These are phyloP conservation scores for Parus major DNA, from an alignment of 2,113 vertebrate species.

Conservation along the genomic window DNA sequence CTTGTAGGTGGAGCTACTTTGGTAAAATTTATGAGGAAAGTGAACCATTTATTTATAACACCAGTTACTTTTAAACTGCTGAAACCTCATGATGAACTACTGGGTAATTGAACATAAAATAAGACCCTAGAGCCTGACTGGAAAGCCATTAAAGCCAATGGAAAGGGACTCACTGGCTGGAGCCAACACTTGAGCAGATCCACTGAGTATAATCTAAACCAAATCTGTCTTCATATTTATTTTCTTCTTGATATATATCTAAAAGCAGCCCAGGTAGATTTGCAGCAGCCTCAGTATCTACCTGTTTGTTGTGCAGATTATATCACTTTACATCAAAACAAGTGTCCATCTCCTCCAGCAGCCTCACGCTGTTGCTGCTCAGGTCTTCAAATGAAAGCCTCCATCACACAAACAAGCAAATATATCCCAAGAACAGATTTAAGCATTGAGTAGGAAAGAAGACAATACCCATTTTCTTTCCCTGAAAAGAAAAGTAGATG, in stretches of 20 bases:
- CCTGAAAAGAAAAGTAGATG: not conserved
- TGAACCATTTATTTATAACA: not conserved
- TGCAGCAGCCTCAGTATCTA: not conserved
- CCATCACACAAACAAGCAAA: not conserved
- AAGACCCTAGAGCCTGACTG: conserved; percentile 6
- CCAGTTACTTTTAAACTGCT: conserved; percentile 9
- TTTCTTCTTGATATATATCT: conserved; percentile 18
- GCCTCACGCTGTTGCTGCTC: not conserved
- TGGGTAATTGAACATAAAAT: conserved; percentile 34
- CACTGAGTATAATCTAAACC: not conserved
- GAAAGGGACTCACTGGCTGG: not conserved
- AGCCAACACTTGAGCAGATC: not conserved
- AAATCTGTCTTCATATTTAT: conserved; percentile 24
- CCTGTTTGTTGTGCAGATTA: not conserved
- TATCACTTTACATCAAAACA: not conserved
- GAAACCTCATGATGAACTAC: conserved; percentile 17
- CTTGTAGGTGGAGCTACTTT: conserved; percentile 25
- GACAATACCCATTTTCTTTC: not conserved
- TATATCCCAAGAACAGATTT: not conserved
- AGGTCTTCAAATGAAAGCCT: not conserved
- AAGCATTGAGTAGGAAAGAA: not conserved
- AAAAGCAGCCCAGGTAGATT: not conserved
- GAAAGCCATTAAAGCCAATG: conserved; percentile 13
- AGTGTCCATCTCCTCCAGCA: not conserved
- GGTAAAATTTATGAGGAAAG: conserved; percentile 18